Percentiles rank a stretch among this genome's conserved stretches.
Evolutionary conservation across 2,888 invertebrate genomes (phyloP).

Genomic region (Patella pellucida): DNA sequence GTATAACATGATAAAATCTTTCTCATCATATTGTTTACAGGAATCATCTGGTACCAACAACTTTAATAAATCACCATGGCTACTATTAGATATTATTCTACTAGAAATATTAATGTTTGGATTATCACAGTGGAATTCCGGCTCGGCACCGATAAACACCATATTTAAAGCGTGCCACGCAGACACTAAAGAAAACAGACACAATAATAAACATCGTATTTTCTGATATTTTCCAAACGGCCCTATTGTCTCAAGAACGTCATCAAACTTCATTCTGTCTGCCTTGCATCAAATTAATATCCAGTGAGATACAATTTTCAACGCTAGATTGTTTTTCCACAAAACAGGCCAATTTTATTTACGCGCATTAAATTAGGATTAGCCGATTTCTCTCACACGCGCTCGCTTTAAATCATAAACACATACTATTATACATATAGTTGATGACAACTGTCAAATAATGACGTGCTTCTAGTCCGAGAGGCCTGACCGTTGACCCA

Average conservation of each 20-base stretch:
- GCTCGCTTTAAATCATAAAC: too few species aligned
- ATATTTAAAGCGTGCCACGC: conserved; percentile 94
- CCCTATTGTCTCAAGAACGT: conserved; percentile 81
- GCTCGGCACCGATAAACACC: conserved; percentile 90
- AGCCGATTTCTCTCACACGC: too few species aligned
- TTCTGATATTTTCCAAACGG: conserved; percentile 93
- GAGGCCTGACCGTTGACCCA: too few species aligned
- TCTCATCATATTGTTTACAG: conserved; percentile 1
- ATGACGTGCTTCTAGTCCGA: too few species aligned
- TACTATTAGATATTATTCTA: conserved; percentile 16
- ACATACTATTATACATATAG: too few species aligned
- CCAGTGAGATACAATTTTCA: too few species aligned
- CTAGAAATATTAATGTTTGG: conserved; percentile 26
- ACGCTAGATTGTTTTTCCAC: too few species aligned
- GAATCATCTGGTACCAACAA: conserved; percentile 12
- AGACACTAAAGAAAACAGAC: conserved; percentile 90
- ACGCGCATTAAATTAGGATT: too few species aligned
- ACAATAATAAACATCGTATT: conserved; percentile 86
- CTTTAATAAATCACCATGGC: background rate
- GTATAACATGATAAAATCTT: background rate
- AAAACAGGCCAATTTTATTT: too few species aligned
- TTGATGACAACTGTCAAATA: too few species aligned
- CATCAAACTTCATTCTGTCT: conserved; percentile 49
- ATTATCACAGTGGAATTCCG: conserved; percentile 85
- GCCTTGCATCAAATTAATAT: background rate